Evolutionary conservation across 1,140 invertebrate species (phyloP), one percentile per base, ranked within the genome.

Genomic region (Berghia stephanieae): DNA sequence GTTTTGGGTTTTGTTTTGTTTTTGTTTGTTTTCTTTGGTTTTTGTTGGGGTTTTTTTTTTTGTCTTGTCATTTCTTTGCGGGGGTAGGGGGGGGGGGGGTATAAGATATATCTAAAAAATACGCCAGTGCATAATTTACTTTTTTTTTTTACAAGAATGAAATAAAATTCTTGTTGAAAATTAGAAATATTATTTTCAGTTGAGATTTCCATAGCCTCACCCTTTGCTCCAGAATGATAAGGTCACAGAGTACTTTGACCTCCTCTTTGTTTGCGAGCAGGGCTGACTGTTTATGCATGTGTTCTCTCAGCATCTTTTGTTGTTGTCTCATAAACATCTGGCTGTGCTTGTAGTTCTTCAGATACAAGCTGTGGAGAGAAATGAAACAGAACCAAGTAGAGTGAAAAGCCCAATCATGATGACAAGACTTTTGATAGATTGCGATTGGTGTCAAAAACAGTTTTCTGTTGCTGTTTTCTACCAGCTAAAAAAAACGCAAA

Each of bases 151-250:
- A 43, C 27, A 10, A 10, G 21, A 18, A 27, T n/a, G 46, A 21
- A 24, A 10, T 49, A 18, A 18, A 18, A 57, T 46, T 49, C 27
- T 8, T 18, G 24, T 34, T 57, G n/a, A 34, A 18, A 21, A 18
- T 4, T n/a, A 42, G 46, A 8, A 44, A 3, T 70, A 2, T 10
- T 43, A 16, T 42, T 3, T 24, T 2, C 24, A 10, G 42, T 34
- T 27, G 16, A 13, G 16, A 31, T 13, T 10, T 36, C 34, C 34
- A 34, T 24, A 13, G 8, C 24, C 79, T 82, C 77, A 86, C 85
- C 73, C 78, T 82, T 43, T 83, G 83, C 71, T 86, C 85, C 40
- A 86, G 78, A 69, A 86, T 80, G 46, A 86, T 77, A 3, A 86
- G 77, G 52, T 86, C 83, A 80, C 83, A 82, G 1, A 86, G 75